These are phyloP conservation scores for Phrynocephalus versicolor DNA, from an alignment of 2,113 vertebrate genomes.

Conservation along the genomic window DNA sequence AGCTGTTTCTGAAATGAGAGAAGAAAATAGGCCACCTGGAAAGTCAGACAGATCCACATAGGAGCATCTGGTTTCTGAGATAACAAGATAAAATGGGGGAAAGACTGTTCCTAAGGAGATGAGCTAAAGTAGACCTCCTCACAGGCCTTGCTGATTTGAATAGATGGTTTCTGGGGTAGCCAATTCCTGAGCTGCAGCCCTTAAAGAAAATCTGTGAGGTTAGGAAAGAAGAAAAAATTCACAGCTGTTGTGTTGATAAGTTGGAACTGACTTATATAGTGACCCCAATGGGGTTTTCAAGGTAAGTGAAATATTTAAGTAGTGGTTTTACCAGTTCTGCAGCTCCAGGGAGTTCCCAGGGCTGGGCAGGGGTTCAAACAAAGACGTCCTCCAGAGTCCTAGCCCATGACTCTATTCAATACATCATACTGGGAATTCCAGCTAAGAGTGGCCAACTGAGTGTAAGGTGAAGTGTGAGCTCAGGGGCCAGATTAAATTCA, in stretches of 20 bases:
- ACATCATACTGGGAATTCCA: too few species aligned
- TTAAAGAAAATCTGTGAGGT: not conserved
- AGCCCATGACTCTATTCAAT: too few species aligned
- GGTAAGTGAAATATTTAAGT: too few species aligned
- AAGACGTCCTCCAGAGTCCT: too few species aligned
- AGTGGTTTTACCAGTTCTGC: too few species aligned
- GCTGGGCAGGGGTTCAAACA: too few species aligned
- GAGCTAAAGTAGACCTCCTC: not conserved
- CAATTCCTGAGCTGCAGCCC: not conserved
- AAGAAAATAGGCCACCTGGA: not conserved
- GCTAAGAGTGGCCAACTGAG: not conserved
- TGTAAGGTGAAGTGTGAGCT: not conserved
- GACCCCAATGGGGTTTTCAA: too few species aligned
- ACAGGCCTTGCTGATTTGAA: not conserved
- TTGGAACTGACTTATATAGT: too few species aligned
- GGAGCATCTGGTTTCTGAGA: not conserved
- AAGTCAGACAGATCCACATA: not conserved
- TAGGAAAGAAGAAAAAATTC: not conserved
- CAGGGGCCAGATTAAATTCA: conserved; percentile 1
- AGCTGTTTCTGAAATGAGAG: not conserved
- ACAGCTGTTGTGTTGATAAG: too few species aligned
- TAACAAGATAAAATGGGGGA: not conserved
- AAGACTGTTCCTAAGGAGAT: not conserved
- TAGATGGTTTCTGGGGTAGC: not conserved
- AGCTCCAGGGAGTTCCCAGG: too few species aligned